Percentiles rank a stretch among this genome's conserved stretches.
Evolutionary conservation across 1,140 invertebrate genomes (phyloP).

Genomic region (Temnothorax longispinosus): DNA sequence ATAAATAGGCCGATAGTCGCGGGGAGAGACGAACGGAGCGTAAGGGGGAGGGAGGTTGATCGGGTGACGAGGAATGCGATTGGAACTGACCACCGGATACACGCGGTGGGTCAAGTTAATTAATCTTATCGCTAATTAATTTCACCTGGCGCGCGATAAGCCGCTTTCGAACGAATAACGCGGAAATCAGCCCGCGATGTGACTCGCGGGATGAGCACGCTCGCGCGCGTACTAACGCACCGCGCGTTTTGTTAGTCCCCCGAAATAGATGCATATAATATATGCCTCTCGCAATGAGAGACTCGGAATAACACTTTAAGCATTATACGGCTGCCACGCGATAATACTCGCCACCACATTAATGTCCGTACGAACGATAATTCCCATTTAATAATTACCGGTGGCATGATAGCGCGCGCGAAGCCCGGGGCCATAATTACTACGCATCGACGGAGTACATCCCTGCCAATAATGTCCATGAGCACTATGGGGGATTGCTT

Average conservation of each 20-base stretch:
- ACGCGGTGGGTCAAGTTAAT: conserved; percentile 72
- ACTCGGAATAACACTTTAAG: conserved; percentile 72
- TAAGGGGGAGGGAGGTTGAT: background rate
- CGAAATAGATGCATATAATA: conserved; percentile 37
- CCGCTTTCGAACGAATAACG: conserved; percentile 54
- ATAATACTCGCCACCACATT: conserved; percentile 73
- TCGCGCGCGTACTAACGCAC: background rate
- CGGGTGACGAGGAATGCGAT: conserved; percentile 56
- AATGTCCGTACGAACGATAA: conserved; percentile 71
- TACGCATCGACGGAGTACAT: conserved; percentile 71
- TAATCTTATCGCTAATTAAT: conserved; percentile 84
- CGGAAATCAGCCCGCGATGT: conserved; percentile 58
- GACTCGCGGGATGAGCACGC: background rate
- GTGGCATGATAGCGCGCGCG: conserved; percentile 71
- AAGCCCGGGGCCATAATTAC: conserved; percentile 69
- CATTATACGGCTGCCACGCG: conserved; percentile 69
- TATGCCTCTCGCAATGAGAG: conserved; percentile 51
- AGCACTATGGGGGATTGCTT: conserved; percentile 68
- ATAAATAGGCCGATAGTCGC: conserved; percentile 59
- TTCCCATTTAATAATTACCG: conserved; percentile 74
- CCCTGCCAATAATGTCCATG: conserved; percentile 73
- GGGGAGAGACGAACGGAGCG: background rate
- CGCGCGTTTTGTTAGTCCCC: conserved; percentile 22
- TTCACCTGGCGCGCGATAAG: conserved; percentile 69
- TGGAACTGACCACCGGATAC: conserved; percentile 60